phyloP scores from a whole-genome alignment of 1,140 invertebrate genomes.

The Trinorchestia longiramus region DNA sequence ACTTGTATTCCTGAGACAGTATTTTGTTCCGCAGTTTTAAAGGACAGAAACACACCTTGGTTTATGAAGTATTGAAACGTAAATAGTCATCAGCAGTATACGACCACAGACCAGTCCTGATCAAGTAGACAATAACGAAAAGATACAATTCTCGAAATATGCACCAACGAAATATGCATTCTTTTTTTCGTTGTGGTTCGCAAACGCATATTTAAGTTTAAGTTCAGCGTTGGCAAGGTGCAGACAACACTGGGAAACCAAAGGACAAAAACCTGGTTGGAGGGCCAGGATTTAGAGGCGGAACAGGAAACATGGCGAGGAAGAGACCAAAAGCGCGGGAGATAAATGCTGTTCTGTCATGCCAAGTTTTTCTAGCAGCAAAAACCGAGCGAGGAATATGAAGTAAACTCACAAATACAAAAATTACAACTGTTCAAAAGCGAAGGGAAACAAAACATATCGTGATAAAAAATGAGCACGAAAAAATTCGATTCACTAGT shows the following conservation, averaged over 20 bases:
- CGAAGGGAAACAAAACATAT: neutral
- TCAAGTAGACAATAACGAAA: neutral
- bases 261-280: neutral
- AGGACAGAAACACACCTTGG: neutral
- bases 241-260: neutral
- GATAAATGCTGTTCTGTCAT: conserved; percentile 25
- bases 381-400: neutral
- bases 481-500: neutral
- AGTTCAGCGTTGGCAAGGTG: neutral
- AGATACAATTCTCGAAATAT: neutral
- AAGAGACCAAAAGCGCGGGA: conserved; percentile 16
- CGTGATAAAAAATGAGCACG: neutral
- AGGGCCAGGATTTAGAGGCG: conserved; percentile 27
- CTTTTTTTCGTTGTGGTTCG: neutral
- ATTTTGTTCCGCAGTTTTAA: neutral
- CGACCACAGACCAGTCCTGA: neutral
- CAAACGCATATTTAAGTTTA: neutral
- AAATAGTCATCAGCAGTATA: neutral
- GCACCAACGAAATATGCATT: no score
- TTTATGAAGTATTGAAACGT: neutral
- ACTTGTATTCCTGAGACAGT: neutral
- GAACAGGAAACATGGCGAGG: conserved; percentile 48
- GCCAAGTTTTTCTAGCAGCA: neutral
- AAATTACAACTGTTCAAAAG: neutral
- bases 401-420: neutral